Evolutionary conservation across 23 tunicate species (phyloP).

Genomic region (Ascidia mentula): DNA sequence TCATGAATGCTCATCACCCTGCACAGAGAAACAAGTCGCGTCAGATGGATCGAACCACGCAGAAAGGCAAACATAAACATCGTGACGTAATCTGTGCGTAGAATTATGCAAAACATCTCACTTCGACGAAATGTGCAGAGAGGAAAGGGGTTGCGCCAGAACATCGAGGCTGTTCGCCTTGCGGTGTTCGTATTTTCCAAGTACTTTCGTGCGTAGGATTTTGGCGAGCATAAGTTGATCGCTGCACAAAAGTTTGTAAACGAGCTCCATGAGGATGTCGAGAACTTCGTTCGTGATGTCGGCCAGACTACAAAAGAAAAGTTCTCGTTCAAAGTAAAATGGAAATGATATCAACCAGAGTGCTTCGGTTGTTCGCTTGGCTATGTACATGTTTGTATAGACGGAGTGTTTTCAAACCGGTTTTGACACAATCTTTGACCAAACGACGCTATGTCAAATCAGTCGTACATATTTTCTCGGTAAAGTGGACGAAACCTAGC

Average conservation of each 20-base stretch:
- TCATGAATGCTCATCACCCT: conserved; percentile 78
- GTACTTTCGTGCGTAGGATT: conserved; percentile 64
- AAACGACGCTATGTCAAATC: too few relatives aligned
- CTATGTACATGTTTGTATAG: too few relatives aligned
- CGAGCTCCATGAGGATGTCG: conserved; percentile 68
- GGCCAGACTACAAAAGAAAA: conserved; percentile 56
- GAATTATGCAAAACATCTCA: conserved; percentile 13
- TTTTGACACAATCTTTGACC: too few relatives aligned
- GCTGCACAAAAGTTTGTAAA: conserved; percentile 60
- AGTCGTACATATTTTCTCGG: too few relatives aligned
- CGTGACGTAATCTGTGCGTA: background rate
- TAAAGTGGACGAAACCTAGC: too few relatives aligned
- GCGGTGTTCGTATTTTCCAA: conserved; percentile 72
- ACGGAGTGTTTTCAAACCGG: too few relatives aligned
- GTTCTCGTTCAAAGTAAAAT: too few relatives aligned
- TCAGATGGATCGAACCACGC: too few relatives aligned
- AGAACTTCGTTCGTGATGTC: conserved; percentile 70
- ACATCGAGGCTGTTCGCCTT: conserved; percentile 33
- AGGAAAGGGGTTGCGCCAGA: conserved; percentile 45
- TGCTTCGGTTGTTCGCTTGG: too few relatives aligned
- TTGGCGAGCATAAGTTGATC: conserved; percentile 78
- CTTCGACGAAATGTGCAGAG: conserved; percentile 59
- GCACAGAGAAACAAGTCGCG: background rate
- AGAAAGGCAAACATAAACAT: background rate
- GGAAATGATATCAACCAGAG: too few relatives aligned